A percentile compares a stretch with the other conserved stretches of the same genome.
Evolutionary conservation across 2,888 invertebrate species (phyloP).

Genomic region (Chaetogeoica ovagalla): DNA sequence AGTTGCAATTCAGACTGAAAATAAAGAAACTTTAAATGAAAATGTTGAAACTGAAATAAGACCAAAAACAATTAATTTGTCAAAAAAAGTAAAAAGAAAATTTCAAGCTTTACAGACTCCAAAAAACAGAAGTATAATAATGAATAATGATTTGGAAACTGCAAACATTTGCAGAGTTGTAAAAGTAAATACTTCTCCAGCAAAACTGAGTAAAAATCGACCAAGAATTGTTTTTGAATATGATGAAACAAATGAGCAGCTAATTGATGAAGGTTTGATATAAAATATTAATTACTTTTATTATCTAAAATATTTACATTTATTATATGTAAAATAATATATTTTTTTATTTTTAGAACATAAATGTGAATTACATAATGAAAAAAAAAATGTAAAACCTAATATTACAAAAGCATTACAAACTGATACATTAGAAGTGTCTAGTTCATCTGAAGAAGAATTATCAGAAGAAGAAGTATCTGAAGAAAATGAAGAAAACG

Average conservation of each 20-base stretch:
- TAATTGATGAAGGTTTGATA: constrained; percentile 20
- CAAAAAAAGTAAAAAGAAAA: constrained; percentile 19
- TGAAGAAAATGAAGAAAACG: constrained; percentile 43
- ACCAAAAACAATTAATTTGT: constrained; percentile 7
- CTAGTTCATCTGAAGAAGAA: constrained; percentile 32
- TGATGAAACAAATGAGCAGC: constrained; percentile 8
- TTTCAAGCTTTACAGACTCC: background rate
- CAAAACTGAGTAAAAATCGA: constrained; percentile 29
- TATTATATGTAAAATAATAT: background rate
- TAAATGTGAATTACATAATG: background rate
- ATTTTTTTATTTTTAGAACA: constrained; percentile 14
- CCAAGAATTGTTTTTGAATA: constrained; percentile 41
- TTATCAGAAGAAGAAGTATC: constrained; percentile 20
- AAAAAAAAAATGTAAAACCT: constrained; percentile 1
- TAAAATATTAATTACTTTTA: background rate
- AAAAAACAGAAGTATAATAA: constrained; percentile 14
- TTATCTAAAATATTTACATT: no score
- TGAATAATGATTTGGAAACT: constrained; percentile 26
- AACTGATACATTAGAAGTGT: constrained; percentile 31
- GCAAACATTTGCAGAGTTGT: constrained; percentile 18
- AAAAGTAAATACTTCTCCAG: constrained; percentile 22
- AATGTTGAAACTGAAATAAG: constrained; percentile 1
- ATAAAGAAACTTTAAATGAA: constrained; percentile 27
- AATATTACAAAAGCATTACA: constrained; percentile 7
- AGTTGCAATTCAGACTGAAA: constrained; percentile 51